A percentile compares a stretch with the other conserved stretches of the same genome.
Evolutionary conservation across 2,888 invertebrate genomes (phyloP).

Genomic region (Epirrhoe tristata): DNA sequence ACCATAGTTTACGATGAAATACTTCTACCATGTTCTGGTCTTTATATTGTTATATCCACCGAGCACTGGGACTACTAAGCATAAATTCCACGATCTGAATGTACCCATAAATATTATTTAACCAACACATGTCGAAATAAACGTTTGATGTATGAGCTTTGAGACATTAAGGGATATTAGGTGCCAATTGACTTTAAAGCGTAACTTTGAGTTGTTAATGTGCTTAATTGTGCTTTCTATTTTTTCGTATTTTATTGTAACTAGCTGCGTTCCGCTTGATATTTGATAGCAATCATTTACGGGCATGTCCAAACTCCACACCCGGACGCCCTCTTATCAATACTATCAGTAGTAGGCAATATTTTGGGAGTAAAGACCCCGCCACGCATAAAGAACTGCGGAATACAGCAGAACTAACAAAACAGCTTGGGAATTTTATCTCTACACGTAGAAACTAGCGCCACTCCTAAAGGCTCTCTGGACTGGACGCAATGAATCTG

Average conservation of each 20-base stretch:
- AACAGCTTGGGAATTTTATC: too few relatives aligned
- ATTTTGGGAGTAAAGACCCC: conserved; percentile 21
- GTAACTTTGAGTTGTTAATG: conserved; percentile 23
- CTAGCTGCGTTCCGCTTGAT: background rate
- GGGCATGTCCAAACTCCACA: conserved; percentile 3
- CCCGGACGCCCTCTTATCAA: conserved; percentile 12
- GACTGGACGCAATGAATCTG: conserved; percentile 46
- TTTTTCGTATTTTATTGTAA: background rate
- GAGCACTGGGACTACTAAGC: background rate
- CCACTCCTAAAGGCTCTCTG: too few relatives aligned
- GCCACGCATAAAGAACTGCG: too few relatives aligned
- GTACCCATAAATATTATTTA: conserved; percentile 24
- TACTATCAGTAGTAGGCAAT: conserved; percentile 3
- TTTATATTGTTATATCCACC: conserved; percentile 2
- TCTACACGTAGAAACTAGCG: too few relatives aligned
- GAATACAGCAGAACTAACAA: background rate
- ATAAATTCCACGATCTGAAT: conserved; percentile 8
- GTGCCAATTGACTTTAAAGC: conserved; percentile 23
- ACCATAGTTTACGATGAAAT: background rate
- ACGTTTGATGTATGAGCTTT: conserved; percentile 21
- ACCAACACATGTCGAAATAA: conserved; percentile 23
- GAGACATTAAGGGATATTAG: conserved; percentile 25
- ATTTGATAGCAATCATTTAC: background rate
- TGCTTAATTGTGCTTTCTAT: background rate
- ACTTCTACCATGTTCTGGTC: conserved; percentile 1